Conservation (phyloP, 2,113 vertebrate species). For the Ellobius talpinus region DNA sequence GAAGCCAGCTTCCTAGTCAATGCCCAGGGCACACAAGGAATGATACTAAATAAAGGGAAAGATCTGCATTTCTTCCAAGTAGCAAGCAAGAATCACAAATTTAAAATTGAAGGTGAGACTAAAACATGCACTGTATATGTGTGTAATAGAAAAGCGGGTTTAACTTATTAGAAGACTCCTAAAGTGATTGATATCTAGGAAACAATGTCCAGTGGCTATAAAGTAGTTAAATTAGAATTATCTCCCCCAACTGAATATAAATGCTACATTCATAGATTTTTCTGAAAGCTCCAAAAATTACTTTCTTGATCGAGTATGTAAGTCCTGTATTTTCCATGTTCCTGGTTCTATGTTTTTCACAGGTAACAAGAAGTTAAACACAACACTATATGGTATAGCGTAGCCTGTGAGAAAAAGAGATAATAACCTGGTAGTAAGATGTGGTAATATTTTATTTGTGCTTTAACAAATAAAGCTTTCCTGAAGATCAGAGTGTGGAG, state of each 20-base stretch:
- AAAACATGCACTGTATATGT: not conserved
- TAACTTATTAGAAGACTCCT: constrained; percentile 31
- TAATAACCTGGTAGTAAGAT: not conserved
- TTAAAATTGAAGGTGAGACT: constrained; percentile 28
- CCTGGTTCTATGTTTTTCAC: not conserved
- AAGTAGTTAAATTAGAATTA: constrained; percentile 52
- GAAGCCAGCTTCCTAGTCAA: constrained; percentile 3
- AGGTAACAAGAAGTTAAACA: not conserved
- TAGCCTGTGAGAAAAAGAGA: not conserved
- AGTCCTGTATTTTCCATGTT: not conserved
- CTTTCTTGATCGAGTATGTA: not conserved
- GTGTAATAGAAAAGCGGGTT: not conserved
- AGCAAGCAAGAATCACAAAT: not conserved
- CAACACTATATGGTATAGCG: not conserved
- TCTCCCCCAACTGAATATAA: constrained; percentile 32
- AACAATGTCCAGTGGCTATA: not conserved
- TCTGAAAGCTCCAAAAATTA: constrained; percentile 31
- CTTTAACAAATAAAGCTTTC: too few relatives aligned
- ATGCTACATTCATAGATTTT: not conserved
- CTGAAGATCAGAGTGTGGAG: too few relatives aligned
- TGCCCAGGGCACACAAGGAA: not conserved
- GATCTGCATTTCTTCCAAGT: not conserved
- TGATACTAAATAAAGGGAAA: constrained; percentile 20
- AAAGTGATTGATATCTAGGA: not conserved
- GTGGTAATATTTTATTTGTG: too few relatives aligned